These are phyloP conservation scores for Ophonus ardosiacus DNA, from an alignment of 2,888 invertebrate genomes.

Conservation along the genomic window DNA sequence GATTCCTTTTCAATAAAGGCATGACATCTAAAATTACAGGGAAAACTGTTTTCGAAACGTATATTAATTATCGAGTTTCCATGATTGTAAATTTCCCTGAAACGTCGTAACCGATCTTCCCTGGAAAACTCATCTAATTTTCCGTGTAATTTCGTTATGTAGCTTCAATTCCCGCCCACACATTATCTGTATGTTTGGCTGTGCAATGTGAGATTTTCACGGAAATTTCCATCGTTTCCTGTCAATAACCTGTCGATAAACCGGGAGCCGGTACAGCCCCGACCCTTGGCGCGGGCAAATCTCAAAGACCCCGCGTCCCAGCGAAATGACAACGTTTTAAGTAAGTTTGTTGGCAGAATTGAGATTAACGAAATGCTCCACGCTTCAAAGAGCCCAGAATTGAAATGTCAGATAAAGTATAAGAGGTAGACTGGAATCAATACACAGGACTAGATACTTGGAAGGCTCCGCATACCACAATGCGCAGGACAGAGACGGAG, in stretches of 20 bases:
- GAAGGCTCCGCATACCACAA: not conserved
- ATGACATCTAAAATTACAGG: too few relatives aligned
- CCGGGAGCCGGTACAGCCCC: not conserved
- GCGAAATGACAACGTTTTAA: constrained; percentile 45
- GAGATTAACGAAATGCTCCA: constrained; percentile 25
- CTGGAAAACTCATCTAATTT: not conserved
- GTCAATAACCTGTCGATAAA: constrained; percentile 61
- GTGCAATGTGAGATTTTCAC: constrained; percentile 32
- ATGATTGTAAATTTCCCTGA: too few relatives aligned
- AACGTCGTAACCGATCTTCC: too few relatives aligned
- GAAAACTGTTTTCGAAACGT: too few relatives aligned
- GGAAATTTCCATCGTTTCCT: constrained; percentile 63
- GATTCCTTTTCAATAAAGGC: too few relatives aligned
- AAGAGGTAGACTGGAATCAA: constrained; percentile 33
- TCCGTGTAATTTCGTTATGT: not conserved
- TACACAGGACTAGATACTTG: not conserved
- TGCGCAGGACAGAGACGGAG: not conserved
- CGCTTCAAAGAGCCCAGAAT: constrained; percentile 26
- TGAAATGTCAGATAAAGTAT: constrained; percentile 40
- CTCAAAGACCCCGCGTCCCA: not conserved
- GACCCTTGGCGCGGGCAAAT: constrained; percentile 24
- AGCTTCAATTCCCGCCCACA: too few relatives aligned
- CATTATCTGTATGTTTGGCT: not conserved
- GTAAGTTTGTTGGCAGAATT: constrained; percentile 40
- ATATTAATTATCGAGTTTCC: too few relatives aligned